Evolutionary conservation across 2,888 invertebrate genomes (phyloP).

Genomic region (Cylloceria caligata): DNA sequence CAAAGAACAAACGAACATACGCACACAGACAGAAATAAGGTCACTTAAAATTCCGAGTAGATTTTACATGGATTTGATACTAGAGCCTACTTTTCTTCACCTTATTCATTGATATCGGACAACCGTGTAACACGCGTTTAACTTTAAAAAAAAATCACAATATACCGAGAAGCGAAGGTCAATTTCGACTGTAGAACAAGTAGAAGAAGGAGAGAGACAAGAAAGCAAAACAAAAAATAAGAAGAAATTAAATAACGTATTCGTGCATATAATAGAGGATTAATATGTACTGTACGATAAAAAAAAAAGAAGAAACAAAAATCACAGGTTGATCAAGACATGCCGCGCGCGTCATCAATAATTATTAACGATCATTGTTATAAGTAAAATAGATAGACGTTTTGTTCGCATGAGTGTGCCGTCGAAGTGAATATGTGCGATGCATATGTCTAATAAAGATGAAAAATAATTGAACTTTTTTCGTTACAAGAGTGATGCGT

Average conservation of each 20-base stretch:
- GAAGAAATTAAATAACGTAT: slow-evolving; percentile 23
- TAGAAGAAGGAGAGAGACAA: background rate
- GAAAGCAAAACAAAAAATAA: slow-evolving; percentile 4
- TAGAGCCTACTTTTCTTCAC: slow-evolving; percentile 37
- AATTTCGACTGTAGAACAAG: background rate
- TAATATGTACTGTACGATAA: slow-evolving; percentile 43
- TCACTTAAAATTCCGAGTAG: slow-evolving; percentile 52
- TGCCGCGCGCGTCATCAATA: slow-evolving; percentile 34
- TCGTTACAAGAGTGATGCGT: slow-evolving; percentile 26
- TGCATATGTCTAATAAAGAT: slow-evolving; percentile 29
- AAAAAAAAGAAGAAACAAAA: slow-evolving; percentile 18
- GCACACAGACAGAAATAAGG: slow-evolving; percentile 5
- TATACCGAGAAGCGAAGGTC: slow-evolving; percentile 18
- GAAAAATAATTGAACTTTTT: slow-evolving; percentile 17
- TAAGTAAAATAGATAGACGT: slow-evolving; percentile 39
- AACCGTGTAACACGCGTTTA: background rate
- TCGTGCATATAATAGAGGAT: slow-evolving; percentile 40
- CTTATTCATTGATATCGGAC: slow-evolving; percentile 11
- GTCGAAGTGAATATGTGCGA: slow-evolving; percentile 31
- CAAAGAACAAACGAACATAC: background rate
- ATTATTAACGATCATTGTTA: slow-evolving; percentile 47
- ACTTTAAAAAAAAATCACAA: background rate
- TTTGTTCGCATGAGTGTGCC: slow-evolving; percentile 49
- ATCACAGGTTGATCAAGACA: slow-evolving; percentile 44
- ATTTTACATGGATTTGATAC: slow-evolving; percentile 68